phyloP scores from a whole-genome alignment of 1,140 invertebrate species.

The Zophobas morio region DNA sequence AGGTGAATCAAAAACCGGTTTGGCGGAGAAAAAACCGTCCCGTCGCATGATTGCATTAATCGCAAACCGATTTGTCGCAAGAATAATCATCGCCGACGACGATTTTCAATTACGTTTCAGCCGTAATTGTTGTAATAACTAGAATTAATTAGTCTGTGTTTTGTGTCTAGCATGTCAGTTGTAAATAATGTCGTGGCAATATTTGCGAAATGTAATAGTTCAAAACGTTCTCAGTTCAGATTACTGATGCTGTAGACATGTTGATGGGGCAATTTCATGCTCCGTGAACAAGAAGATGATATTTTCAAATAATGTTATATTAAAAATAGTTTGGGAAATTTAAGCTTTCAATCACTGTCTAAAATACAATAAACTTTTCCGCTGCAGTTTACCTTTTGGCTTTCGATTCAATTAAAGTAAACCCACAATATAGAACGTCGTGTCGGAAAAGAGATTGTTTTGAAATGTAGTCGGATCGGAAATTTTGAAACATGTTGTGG shows the following conservation, averaged over 20 bases:
- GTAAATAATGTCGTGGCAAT: neutral
- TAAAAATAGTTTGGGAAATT: conserved; percentile 34
- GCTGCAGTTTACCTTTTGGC: neutral
- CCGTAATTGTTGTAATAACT: too few species aligned
- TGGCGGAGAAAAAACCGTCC: too few species aligned
- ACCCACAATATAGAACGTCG: neutral
- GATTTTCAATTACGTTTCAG: too few species aligned
- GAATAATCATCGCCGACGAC: too few species aligned
- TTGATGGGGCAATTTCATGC: conserved; percentile 46
- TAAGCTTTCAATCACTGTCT: conserved; percentile 13
- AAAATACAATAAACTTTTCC: conserved; percentile 19
- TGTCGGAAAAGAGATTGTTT: neutral
- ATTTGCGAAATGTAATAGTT: conserved; percentile 19
- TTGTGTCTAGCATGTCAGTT: too few species aligned
- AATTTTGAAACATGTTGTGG: neutral
- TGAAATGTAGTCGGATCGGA: neutral
- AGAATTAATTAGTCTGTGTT: too few species aligned
- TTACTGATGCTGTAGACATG: conserved; percentile 38
- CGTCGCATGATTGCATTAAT: too few species aligned
- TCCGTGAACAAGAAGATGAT: conserved; percentile 45
- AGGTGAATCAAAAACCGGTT: too few species aligned
- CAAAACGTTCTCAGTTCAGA: neutral
- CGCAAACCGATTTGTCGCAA: too few species aligned
- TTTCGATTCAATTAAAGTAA: conserved; percentile 4
- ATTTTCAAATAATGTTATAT: conserved; percentile 44